Base-by-base conservation (phyloP, 2,888 invertebrate genomes). In the Lamellibrachia satsuma region DNA sequence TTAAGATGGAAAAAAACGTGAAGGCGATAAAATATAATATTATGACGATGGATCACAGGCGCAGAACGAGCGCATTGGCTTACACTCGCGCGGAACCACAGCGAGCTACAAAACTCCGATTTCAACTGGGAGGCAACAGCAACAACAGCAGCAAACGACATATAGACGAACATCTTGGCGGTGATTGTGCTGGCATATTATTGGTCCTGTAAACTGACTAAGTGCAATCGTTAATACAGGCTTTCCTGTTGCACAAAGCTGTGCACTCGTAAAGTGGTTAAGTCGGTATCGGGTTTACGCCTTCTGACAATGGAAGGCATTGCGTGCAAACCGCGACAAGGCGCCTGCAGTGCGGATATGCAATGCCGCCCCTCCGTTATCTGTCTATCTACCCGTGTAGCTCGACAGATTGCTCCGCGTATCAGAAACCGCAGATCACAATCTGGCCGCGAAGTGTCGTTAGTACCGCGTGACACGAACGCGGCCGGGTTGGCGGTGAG, bases 121-220 rank as follows among this genome's bases (percentile, higher is more conserved):
- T 75, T 75, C 75, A 75, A 2, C 6, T n/a, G 75, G 15, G 75
- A 75, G 22, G 4, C 75, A 75, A n/a, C 75, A 22, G 75, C 22
- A 75, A n/a, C 15, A 22, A 2, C 75, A 75, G 75, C 75, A 22
- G 75, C 22, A 75, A 22, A 15, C 75, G 2, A 22, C 22, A 75
- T 22, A 75, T 15, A 75, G 22, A 75, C 15, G 75, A n/a, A 75
- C 75, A n/a, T n/a, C 75, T 75, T 39, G 39, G 39, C 39, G 39
- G 39, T 39, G 39, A 39, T 39, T 75, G 75, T 75, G 22, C 75
- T 22, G 22, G n/a, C 75, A 75, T 75, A 75, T 75, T 75, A 22
- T 75, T 15, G 75, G 75, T 75, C 75, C n/a, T 75, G 75, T 75
- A 75, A 75, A 75, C 75, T n/a, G 22, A 75, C 75, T 75, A 75